Conservation (phyloP, 2,888 invertebrate genomes). For the Chrysolina haemoptera region DNA sequence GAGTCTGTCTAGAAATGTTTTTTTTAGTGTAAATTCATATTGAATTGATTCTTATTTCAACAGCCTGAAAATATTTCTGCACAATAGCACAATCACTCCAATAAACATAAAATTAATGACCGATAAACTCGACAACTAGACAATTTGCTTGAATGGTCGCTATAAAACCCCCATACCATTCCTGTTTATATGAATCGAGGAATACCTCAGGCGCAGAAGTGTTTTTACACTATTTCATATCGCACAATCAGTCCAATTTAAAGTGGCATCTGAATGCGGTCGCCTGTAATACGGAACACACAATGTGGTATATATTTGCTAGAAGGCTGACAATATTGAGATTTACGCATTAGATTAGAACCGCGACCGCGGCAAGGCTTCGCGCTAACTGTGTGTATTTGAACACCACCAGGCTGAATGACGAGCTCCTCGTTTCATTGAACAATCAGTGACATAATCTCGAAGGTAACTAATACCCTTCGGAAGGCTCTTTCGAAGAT, state of each 20-base stretch:
- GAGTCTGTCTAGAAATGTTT: too few relatives aligned
- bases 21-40: too few relatives aligned
- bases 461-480: neutral
- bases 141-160: too few relatives aligned
- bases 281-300: conserved; percentile 59
- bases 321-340: conserved; percentile 62
- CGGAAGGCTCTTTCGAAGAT: neutral
- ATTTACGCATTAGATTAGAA: conserved; percentile 40
- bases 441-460: conserved; percentile 6
- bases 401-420: conserved; percentile 17
- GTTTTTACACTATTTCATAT: conserved; percentile 58
- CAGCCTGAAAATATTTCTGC: too few relatives aligned
- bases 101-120: too few relatives aligned
- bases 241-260: conserved; percentile 68
- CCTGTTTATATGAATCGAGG: conserved; percentile 12
- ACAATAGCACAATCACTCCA: too few relatives aligned
- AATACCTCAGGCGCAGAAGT: conserved; percentile 4
- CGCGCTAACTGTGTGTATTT: conserved; percentile 27
- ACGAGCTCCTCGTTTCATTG: conserved; percentile 13
- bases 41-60: too few relatives aligned
- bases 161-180: too few relatives aligned
- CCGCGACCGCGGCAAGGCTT: conserved; percentile 28
- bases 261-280: conserved; percentile 65
- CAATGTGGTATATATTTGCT: conserved; percentile 55
- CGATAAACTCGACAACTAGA: too few relatives aligned